These are phyloP conservation scores for Melanostoma scalare DNA, from an alignment of 2,888 invertebrate species.

Conservation along the genomic window DNA sequence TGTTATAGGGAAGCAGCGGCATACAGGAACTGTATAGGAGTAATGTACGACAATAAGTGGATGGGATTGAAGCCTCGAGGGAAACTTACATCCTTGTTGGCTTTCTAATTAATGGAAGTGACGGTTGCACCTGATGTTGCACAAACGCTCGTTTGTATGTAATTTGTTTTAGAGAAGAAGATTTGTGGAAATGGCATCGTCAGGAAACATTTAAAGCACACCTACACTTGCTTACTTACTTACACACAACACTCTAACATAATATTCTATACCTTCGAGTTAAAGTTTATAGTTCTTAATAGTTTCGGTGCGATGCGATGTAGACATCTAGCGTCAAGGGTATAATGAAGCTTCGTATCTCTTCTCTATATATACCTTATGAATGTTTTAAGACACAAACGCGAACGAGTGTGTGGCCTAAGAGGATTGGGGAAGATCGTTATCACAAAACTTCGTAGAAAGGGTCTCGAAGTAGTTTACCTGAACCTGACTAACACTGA, in stretches of 20 bases:
- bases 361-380: constrained; percentile 10
- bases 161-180: constrained; percentile 68
- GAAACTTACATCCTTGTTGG: constrained; percentile 73
- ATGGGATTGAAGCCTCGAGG: constrained; percentile 72
- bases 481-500: constrained; percentile 30
- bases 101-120: constrained; percentile 72
- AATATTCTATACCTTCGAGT: background rate
- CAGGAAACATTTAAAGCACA: constrained; percentile 68
- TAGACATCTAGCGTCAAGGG: constrained; percentile 53
- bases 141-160: constrained; percentile 69
- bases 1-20: background rate
- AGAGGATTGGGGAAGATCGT: constrained; percentile 52
- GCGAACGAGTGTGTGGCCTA: constrained; percentile 21
- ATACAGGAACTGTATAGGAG: constrained; percentile 48
- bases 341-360: constrained; percentile 17
- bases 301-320: constrained; percentile 56
- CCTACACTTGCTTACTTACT: constrained; percentile 23
- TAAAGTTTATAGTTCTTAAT: constrained; percentile 68
- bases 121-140: constrained; percentile 73
- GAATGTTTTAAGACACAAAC: background rate
- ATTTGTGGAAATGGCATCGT: constrained; percentile 72
- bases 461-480: constrained; percentile 29
- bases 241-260: constrained; percentile 2
- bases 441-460: constrained; percentile 51
- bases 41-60: constrained; percentile 73